Evolutionary conservation across 2,113 vertebrate genomes (phyloP).

Genomic region (Thunnus maccoyii): DNA sequence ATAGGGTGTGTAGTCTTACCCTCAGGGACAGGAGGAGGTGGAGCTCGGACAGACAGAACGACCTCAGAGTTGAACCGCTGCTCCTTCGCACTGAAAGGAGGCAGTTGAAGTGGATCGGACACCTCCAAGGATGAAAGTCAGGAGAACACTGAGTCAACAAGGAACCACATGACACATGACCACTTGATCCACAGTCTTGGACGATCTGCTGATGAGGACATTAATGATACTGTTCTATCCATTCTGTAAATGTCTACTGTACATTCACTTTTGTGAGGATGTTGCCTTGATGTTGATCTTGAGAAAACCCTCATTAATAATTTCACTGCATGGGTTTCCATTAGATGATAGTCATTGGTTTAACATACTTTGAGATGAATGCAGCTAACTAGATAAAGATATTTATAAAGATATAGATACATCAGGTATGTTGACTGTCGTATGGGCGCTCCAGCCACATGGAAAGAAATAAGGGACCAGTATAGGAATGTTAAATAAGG

Average conservation of each 20-base stretch:
- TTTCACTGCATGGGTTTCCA: too few species aligned
- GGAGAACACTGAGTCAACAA: background rate
- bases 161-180: background rate
- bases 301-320: background rate
- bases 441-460: background rate
- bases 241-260: background rate
- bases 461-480: slow-evolving; percentile 1
- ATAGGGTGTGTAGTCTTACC: background rate
- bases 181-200: too few species aligned
- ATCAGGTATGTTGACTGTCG: background rate
- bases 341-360: too few species aligned
- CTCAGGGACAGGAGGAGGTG: background rate
- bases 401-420: too few species aligned
- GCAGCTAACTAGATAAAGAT: too few species aligned
- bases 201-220: too few species aligned
- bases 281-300: background rate
- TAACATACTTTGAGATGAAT: too few species aligned
- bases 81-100: background rate
- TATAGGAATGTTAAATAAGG: background rate
- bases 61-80: background rate
- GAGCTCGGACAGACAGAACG: background rate
- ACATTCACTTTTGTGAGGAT: too few species aligned
- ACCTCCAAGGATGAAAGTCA: background rate
- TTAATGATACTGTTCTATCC: background rate
- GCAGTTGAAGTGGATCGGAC: background rate